These are phyloP conservation scores for Encarsia formosa DNA, from an alignment of 2,888 invertebrate species.

Conservation along the genomic window DNA sequence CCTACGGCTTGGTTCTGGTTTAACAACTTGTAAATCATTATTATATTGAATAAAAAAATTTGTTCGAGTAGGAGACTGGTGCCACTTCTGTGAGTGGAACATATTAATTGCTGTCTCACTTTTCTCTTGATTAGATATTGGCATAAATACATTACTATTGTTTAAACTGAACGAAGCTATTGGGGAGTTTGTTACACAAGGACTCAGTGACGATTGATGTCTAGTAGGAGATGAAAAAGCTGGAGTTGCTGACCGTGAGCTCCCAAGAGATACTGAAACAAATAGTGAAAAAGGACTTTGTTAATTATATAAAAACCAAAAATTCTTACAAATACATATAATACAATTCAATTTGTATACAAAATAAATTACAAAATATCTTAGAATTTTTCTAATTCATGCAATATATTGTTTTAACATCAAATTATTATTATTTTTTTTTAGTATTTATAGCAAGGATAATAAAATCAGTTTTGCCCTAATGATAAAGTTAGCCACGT, in stretches of 20 bases:
- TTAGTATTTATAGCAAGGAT: too few relatives aligned
- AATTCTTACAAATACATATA: too few relatives aligned
- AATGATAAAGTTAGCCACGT: too few relatives aligned
- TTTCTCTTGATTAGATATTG: slow-evolving; percentile 71
- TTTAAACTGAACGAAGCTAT: slow-evolving; percentile 66
- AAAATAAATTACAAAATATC: too few relatives aligned
- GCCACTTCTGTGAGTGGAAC: slow-evolving; percentile 46
- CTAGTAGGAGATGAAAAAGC: slow-evolving; percentile 77
- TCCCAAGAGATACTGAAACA: slow-evolving; percentile 79
- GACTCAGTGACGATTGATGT: slow-evolving; percentile 63
- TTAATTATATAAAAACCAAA: slow-evolving; percentile 3
- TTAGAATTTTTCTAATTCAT: too few relatives aligned
- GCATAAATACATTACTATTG: slow-evolving; percentile 83
- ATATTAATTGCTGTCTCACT: slow-evolving; percentile 50
- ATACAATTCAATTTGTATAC: too few relatives aligned
- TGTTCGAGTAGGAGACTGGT: slow-evolving; percentile 51
- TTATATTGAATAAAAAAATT: slow-evolving; percentile 51
- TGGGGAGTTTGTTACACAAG: slow-evolving; percentile 65
- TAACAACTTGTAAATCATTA: slow-evolving; percentile 52
- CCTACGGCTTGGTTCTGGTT: slow-evolving; percentile 61
- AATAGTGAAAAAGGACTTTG: slow-evolving; percentile 12
- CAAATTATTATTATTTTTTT: too few relatives aligned
- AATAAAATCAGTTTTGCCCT: too few relatives aligned
- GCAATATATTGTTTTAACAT: too few relatives aligned
- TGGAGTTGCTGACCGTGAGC: slow-evolving; percentile 89